Evolutionary conservation across 2,113 vertebrate species (phyloP).

Genomic region (Amblyornis subalaris): DNA sequence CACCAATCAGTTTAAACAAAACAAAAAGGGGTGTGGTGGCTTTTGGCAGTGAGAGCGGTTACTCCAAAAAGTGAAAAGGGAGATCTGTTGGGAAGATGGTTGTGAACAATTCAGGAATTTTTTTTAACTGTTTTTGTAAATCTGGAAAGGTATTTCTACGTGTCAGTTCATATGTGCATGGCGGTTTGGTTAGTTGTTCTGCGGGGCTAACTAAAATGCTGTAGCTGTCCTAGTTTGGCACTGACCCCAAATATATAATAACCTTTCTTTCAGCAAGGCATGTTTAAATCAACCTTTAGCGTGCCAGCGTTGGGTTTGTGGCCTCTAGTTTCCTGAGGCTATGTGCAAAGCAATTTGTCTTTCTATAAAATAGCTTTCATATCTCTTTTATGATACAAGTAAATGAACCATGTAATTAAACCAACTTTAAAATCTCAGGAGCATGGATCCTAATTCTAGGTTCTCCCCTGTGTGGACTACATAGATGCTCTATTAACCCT

Average conservation of each 20-base stretch:
- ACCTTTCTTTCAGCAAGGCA: neutral
- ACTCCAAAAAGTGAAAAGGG: neutral
- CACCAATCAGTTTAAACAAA: neutral
- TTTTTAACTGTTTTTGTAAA: neutral
- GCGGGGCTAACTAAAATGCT: neutral
- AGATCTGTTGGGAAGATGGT: neutral
- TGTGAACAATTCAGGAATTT: neutral
- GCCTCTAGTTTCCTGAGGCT: neutral
- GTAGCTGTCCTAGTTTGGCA: neutral
- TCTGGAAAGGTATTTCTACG: neutral
- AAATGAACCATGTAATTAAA: neutral
- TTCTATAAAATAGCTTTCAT: neutral
- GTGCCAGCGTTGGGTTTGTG: neutral
- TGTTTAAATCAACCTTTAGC: neutral
- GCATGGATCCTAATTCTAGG: neutral
- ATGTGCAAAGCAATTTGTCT: neutral
- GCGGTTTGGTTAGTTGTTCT: neutral
- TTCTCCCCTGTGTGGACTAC: rapidly evolving
- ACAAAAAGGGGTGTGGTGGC: neutral
- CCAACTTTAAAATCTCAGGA: neutral
- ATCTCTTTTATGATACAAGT: neutral
- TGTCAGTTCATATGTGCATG: neutral
- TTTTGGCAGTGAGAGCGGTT: neutral
- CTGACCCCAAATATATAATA: neutral
- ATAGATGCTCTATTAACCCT: neutral